phyloP scores from a whole-genome alignment of 2,797 vertebrate species.

The Sparus aurata region DNA sequence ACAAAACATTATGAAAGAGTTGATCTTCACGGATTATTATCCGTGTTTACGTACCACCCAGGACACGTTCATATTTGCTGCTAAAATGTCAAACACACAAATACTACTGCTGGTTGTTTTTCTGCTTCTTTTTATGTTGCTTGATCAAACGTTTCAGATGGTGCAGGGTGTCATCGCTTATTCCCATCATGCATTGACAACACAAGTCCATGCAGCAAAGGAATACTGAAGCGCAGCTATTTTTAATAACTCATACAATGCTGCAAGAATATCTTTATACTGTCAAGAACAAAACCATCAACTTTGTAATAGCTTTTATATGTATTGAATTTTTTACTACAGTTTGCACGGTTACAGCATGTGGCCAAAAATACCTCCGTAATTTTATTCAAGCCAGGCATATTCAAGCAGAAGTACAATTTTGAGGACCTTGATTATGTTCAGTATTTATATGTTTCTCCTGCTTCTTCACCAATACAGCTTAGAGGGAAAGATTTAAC shows the following conservation, averaged over 20 bases:
- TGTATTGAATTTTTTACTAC: not conserved
- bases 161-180: constrained; percentile 11
- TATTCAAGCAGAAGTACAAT: not conserved
- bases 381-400: not conserved
- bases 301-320: not conserved
- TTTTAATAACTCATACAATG: constrained; percentile 15
- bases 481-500: not conserved
- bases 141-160: constrained; percentile 47
- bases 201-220: constrained; percentile 16
- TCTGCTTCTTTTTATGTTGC: constrained; percentile 16
- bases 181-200: constrained; percentile 21
- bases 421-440: not conserved
- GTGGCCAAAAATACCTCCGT: not conserved
- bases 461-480: not conserved
- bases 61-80: constrained; percentile 20
- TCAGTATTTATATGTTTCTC: not conserved
- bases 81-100: constrained; percentile 35
- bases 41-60: constrained; percentile 11
- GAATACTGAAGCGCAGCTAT: constrained; percentile 39
- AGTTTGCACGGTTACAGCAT: not conserved
- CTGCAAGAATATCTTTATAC: constrained; percentile 8
- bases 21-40: constrained; percentile 17
- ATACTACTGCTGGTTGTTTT: constrained; percentile 8
- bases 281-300: not conserved
- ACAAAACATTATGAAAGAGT: constrained; percentile 7